Conservation (phyloP, 53 echinoderm and acorn worm genomes). For the Temnopleurus reevesii region DNA sequence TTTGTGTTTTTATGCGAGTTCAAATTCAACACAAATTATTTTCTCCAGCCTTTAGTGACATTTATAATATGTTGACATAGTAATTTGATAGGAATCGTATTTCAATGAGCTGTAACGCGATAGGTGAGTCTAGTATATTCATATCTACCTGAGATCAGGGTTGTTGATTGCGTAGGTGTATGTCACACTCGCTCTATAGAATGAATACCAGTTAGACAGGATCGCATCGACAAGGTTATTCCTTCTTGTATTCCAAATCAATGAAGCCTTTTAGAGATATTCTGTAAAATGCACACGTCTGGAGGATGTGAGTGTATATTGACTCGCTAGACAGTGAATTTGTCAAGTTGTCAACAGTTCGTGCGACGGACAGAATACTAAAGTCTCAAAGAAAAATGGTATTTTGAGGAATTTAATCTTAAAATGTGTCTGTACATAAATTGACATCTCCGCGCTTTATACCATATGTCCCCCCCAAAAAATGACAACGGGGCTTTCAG, state of each 20-base stretch:
- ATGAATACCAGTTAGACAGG: background rate
- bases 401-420: too few species aligned
- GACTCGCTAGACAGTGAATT: background rate
- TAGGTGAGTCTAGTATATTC: background rate
- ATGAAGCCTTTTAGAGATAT: background rate
- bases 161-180: background rate
- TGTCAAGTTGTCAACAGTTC: slow-evolving; percentile 6
- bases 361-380: background rate
- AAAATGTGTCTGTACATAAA: too few species aligned
- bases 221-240: background rate
- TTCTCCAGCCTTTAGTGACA: background rate
- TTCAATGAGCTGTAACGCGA: background rate
- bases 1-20: background rate
- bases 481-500: too few species aligned
- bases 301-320: slow-evolving; percentile 1
- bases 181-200: background rate
- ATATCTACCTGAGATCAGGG: background rate
- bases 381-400: too few species aligned
- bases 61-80: background rate
- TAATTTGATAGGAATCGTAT: background rate
- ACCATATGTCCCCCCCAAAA: too few species aligned
- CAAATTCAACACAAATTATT: background rate
- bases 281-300: background rate
- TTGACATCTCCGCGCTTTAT: too few species aligned
- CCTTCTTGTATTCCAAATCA: background rate